Conservation (phyloP, 2,113 vertebrate genomes). For the Isurus oxyrinchus region DNA sequence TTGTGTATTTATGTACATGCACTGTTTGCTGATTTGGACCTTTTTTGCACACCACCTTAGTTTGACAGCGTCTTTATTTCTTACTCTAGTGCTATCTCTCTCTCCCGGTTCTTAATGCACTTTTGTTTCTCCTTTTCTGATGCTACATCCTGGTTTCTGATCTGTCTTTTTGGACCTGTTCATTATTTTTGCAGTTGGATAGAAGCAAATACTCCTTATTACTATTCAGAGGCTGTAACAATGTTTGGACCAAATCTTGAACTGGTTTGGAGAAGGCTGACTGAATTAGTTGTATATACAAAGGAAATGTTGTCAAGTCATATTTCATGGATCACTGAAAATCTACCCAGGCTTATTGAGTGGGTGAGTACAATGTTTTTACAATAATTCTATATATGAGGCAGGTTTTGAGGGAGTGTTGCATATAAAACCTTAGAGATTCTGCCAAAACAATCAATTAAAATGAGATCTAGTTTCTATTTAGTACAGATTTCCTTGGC, state of each 20-base stretch:
- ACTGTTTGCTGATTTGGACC: neutral
- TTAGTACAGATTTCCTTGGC: neutral
- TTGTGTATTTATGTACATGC: neutral
- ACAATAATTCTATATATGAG: neutral
- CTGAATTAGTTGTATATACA: slow-evolving; percentile 45
- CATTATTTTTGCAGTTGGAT: slow-evolving; percentile 65
- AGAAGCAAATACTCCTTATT: slow-evolving; percentile 60
- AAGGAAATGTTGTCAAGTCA: slow-evolving; percentile 54
- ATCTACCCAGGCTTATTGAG: slow-evolving; percentile 55
- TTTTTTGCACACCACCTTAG: neutral
- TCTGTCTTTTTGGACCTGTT: neutral
- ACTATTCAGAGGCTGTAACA: slow-evolving; percentile 55
- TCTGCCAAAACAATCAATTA: neutral
- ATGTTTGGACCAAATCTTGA: slow-evolving; percentile 59
- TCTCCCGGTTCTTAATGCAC: too few relatives aligned
- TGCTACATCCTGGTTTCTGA: neutral
- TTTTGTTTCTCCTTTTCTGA: neutral
- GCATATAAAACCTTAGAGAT: neutral
- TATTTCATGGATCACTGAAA: slow-evolving; percentile 57
- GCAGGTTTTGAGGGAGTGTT: neutral
- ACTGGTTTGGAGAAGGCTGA: slow-evolving; percentile 52
- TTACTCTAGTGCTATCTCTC: too few relatives aligned
- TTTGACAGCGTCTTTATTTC: neutral
- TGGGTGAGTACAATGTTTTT: slow-evolving; percentile 61
- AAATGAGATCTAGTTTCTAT: too few relatives aligned